Conservation (phyloP, 2,113 vertebrate species). For the Anoura caudifer region DNA sequence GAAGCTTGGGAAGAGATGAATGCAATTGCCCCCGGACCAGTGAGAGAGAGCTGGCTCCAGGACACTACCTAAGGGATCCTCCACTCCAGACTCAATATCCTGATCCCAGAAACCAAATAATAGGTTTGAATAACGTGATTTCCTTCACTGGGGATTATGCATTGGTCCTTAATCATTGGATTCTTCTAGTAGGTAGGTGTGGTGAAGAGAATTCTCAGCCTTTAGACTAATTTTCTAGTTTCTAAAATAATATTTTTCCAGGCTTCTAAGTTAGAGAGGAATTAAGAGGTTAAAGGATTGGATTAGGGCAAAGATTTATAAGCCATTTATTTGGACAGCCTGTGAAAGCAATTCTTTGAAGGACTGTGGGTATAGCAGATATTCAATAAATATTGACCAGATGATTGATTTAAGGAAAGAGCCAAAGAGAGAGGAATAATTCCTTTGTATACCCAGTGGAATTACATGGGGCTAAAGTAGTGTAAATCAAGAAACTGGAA, state of each 20-base stretch:
- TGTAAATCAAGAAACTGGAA: neutral
- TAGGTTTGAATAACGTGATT: neutral
- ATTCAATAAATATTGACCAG: neutral
- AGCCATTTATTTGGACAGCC: neutral
- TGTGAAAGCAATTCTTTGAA: conserved; percentile 31
- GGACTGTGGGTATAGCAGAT: neutral
- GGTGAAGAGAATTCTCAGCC: neutral
- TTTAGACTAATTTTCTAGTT: neutral
- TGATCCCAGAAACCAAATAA: neutral
- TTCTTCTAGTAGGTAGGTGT: neutral
- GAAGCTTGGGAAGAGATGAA: neutral
- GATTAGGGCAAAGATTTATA: neutral
- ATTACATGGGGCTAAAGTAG: neutral
- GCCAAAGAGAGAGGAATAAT: neutral
- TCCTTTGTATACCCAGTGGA: neutral
- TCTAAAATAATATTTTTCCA: neutral
- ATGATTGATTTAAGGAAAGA: conserved; percentile 24
- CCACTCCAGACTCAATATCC: neutral
- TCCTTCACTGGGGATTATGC: neutral
- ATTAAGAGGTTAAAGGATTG: neutral
- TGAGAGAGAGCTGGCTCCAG: neutral
- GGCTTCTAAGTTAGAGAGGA: neutral
- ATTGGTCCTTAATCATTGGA: neutral
- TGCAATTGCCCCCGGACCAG: neutral
- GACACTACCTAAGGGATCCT: neutral